Evolutionary conservation across 2,888 invertebrate genomes (phyloP), one percentile per base, ranked within the genome.

Genomic region (Octodonta nipae): DNA sequence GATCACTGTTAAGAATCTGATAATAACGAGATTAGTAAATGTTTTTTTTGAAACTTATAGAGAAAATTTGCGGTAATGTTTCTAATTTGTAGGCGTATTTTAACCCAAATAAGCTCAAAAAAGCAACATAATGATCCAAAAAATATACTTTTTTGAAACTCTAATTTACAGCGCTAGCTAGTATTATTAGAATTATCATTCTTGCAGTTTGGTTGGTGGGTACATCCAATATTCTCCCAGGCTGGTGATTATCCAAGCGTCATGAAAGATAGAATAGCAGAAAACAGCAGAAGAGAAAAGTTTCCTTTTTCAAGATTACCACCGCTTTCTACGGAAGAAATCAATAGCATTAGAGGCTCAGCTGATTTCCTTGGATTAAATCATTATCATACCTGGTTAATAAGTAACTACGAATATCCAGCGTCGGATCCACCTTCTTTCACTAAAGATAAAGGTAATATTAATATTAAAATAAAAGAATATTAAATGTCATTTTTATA

Each of bases 361-460:
- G 65, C 49, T 38, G 80, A 81, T 51, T 78, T 75, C 54, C 61
- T 79, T 15, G 78, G 76, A 1, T 43, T 80, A 4, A 80, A 78
- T 48, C 66, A 73, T 34, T 80, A 75, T 53, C 68, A 73, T 0
- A 63, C 69, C 0, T 60, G 56, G 37, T 32, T 70, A 40, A 62
- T 64, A 1, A 42, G 61, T 6, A 33, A 50, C 20, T 32, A 44
- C 2, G 37, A 50, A n/a, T 63, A 35, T 51, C 40, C 47, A n/a
- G 13, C 28, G 55, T 40, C 57, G 57, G 35, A 60, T 52, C 1
- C 63, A 56, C 13, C 47, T 7, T 46, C 45, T 1, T 47, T 38
- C 29, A 8, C 32, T 1, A 47, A 47, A 24, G 52, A 43, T 59
- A 31, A 61, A 63, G 44, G 45, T 44, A 16, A 27, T 6, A 7